Percentiles rank a stretch among this genome's conserved stretches.
Evolutionary conservation across 2,797 vertebrate species (phyloP).

Genomic region (Typhlichthys subterraneus): DNA sequence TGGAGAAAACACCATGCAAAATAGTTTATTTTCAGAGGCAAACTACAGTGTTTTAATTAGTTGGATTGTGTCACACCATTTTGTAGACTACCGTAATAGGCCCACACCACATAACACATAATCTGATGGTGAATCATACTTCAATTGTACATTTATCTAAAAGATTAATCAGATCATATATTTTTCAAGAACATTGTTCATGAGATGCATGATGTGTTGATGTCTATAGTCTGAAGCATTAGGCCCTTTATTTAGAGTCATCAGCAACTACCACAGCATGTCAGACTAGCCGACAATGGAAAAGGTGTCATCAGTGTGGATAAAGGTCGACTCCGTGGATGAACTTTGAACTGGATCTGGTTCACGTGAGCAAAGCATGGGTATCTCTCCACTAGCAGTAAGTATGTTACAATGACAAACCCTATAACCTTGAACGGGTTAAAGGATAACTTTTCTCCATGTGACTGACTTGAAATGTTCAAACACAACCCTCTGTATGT

Average conservation of each 20-base stretch:
- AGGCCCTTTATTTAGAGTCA: background rate
- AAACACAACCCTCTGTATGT: too few species aligned
- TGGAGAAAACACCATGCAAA: too few species aligned
- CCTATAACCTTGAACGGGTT: slow-evolving; percentile 24
- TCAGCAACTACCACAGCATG: too few species aligned
- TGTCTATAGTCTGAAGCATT: background rate
- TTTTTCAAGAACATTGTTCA: too few species aligned
- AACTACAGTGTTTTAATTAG: too few species aligned
- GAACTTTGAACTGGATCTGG: slow-evolving; percentile 4
- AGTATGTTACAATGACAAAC: slow-evolving; percentile 20
- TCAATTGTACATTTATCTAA: background rate
- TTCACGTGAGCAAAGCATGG: slow-evolving; percentile 18
- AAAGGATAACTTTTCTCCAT: slow-evolving; percentile 34
- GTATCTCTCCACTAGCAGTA: slow-evolving; percentile 20
- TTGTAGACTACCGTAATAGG: too few species aligned
- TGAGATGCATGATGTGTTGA: too few species aligned
- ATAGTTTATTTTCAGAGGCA: too few species aligned
- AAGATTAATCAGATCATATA: too few species aligned
- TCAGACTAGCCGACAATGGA: too few species aligned
- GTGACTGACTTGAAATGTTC: slow-evolving; percentile 11
- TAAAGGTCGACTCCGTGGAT: background rate
- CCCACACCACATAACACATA: too few species aligned
- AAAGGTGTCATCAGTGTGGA: background rate
- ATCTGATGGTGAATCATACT: background rate
- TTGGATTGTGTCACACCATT: too few species aligned